Base-by-base conservation (phyloP, 1,140 invertebrate genomes). In the Bombus vancouverensis region DNA sequence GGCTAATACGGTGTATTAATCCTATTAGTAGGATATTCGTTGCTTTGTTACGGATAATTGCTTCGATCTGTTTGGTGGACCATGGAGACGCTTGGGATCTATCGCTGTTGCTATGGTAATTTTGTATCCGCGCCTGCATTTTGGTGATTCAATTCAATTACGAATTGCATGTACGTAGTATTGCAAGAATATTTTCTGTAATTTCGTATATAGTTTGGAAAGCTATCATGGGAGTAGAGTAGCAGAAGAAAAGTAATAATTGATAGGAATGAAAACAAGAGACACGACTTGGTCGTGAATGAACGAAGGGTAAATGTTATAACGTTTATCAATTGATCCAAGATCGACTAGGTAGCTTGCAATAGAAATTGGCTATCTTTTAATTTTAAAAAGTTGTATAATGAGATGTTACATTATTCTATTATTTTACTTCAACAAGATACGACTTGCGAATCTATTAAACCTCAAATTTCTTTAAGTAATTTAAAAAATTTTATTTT, bases 1-100 rank as follows among this genome's bases (percentile, higher is more conserved):
- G 25, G 12, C 25, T 59, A 59, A 81, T 81, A 77, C 37, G 34
- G 22, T 18, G 25, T 25, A 79, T 44, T 28, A 25, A 79, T 68
- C 42, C 12, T 47, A 32, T 79, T 79, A 37, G 37, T 25, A 15
- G 62, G 42, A 44, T 34, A 44, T n/a, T 79, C 28, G 62, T 37
- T 28, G 47, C 75, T 77, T 77, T 62, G 57, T 77, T 13, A n/a
- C 6, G 34, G 34, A 28, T 77, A 77, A 77, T 62, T 59, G 25
- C 32, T 13, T 12, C 22, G 3, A 39, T 6, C 22, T 39, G 68
- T 74, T 44, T 74, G 47, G 28, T 8, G 34, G 3, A n/a, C 32
- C 32, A 18, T 34, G 37, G 3, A 5, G 5, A 42, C 42, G 70
- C 6, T 42, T 8, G 39, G 12, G 39, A 25, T 8, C 12, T 28